These are phyloP conservation scores for Drosophila mimetica DNA, from an alignment of 2,888 invertebrate species.

Conservation along the genomic window DNA sequence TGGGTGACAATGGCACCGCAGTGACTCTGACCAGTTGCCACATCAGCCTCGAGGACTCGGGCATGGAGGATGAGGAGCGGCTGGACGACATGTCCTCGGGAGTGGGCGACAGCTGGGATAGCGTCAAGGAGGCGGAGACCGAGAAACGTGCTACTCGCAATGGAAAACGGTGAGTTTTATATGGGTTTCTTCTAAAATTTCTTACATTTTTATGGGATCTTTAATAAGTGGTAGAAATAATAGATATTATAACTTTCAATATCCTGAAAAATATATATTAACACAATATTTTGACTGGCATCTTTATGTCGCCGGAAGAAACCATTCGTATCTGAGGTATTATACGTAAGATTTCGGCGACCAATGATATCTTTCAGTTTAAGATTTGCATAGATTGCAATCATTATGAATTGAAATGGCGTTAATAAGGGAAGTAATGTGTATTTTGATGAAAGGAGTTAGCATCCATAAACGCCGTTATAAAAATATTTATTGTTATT, in stretches of 20 bases:
- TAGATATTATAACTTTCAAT: no score
- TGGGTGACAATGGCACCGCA: slow-evolving; percentile 86
- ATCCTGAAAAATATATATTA: no score
- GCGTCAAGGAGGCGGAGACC: slow-evolving; percentile 83
- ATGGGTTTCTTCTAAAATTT: no score
- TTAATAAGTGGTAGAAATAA: no score
- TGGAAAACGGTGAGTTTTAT: slow-evolving; percentile 78
- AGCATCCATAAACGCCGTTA: not conserved
- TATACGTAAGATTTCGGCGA: no score
- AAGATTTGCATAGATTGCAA: not conserved
- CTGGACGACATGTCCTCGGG: slow-evolving; percentile 84
- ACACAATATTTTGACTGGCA: no score
- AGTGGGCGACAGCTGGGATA: slow-evolving; percentile 85
- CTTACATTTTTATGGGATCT: no score
- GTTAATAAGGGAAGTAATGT: not conserved
- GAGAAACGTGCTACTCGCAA: slow-evolving; percentile 78
- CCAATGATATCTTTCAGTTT: not conserved
- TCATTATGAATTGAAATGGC: not conserved
- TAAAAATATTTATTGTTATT: not conserved
- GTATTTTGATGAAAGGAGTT: not conserved
- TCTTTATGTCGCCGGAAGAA: no score
- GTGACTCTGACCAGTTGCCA: slow-evolving; percentile 86
- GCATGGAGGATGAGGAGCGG: slow-evolving; percentile 84
- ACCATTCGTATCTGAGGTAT: no score
- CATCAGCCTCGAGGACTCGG: slow-evolving; percentile 86